A percentile compares a stretch with the other conserved stretches of the same genome.
phyloP scores from a whole-genome alignment of 2,113 vertebrate species.

The Hippocampus comes region DNA sequence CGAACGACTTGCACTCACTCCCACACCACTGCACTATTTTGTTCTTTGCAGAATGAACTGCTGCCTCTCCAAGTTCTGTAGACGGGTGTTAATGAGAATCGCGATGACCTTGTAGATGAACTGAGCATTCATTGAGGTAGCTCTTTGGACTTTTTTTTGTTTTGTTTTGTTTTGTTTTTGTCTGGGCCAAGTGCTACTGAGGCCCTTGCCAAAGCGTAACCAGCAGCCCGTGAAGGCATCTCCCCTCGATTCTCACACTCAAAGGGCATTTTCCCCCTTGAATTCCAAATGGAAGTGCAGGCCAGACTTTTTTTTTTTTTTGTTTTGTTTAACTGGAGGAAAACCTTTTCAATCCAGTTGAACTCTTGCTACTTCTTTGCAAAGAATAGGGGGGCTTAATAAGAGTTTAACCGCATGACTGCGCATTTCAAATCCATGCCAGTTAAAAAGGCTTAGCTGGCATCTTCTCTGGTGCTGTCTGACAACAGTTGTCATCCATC shows the following conservation, averaged over 20 bases:
- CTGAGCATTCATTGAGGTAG: slow-evolving; percentile 81
- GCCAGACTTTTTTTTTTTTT: slow-evolving; percentile 52
- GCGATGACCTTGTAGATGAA: slow-evolving; percentile 84
- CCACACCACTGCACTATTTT: slow-evolving; percentile 39
- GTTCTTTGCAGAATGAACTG: slow-evolving; percentile 70
- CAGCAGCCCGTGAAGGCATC: slow-evolving; percentile 96
- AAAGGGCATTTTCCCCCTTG: slow-evolving; percentile 73
- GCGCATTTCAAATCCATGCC: slow-evolving; percentile 78
- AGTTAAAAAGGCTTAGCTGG: slow-evolving; percentile 42
- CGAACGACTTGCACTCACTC: slow-evolving; percentile 29
- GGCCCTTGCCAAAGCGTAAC: slow-evolving; percentile 81
- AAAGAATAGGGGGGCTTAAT: slow-evolving; percentile 70
- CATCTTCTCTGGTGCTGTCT: slow-evolving; percentile 17
- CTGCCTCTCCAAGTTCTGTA: slow-evolving; percentile 49
- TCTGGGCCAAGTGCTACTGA: slow-evolving; percentile 76
- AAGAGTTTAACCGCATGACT: slow-evolving; percentile 83
- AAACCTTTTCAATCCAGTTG: slow-evolving; percentile 66
- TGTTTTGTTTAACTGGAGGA: slow-evolving; percentile 54
- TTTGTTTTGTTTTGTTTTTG: slow-evolving; percentile 69
- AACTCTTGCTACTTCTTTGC: slow-evolving; percentile 70
- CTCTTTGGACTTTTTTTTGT: slow-evolving; percentile 58
- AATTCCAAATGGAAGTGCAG: slow-evolving; percentile 67
- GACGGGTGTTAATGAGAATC: slow-evolving; percentile 89
- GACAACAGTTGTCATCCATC: slow-evolving; percentile 16
- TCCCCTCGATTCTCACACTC: slow-evolving; percentile 82